These are phyloP conservation scores for Contarinia nasturtii DNA, from an alignment of 1,140 invertebrate genomes.

Conservation along the genomic window DNA sequence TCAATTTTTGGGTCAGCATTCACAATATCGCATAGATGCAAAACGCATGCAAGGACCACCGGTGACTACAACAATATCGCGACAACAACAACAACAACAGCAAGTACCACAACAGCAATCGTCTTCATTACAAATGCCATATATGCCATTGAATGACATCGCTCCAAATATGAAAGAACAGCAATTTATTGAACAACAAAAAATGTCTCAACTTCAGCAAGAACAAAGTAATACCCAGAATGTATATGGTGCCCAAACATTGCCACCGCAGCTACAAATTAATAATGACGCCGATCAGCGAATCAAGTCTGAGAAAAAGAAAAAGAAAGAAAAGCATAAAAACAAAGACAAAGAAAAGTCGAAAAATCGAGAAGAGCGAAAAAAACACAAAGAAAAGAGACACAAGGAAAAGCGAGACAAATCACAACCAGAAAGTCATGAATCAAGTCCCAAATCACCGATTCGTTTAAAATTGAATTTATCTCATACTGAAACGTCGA, in stretches of 20 bases:
- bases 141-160: not conserved
- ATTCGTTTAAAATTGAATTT: conserved; percentile 6
- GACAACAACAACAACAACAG: conserved; percentile 12
- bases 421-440: conserved; percentile 13
- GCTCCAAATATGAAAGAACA: not conserved
- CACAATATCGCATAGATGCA: not conserved
- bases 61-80: conserved; percentile 3
- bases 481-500: too few species aligned
- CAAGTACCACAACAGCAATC: conserved; percentile 4
- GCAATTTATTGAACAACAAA: not conserved
- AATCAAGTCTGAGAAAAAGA: conserved; percentile 37
- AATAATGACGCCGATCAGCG: conserved; percentile 21
- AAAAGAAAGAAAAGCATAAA: conserved; percentile 42
- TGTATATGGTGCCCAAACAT: not conserved
- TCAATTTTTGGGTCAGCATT: too few species aligned
- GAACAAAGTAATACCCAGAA: not conserved
- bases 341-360: conserved; percentile 46
- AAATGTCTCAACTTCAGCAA: not conserved
- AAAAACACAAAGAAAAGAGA: conserved; percentile 41
- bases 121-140: conserved; percentile 1
- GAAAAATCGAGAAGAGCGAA: conserved; percentile 32
- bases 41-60: conserved; percentile 2
- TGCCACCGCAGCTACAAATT: conserved; percentile 6
- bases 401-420: conserved; percentile 33
- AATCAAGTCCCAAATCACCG: not conserved